A percentile compares a stretch with the other conserved stretches of the same genome.
Evolutionary conservation across 1,140 invertebrate species (phyloP).

Genomic region (Mizuhopecten yessoensis): DNA sequence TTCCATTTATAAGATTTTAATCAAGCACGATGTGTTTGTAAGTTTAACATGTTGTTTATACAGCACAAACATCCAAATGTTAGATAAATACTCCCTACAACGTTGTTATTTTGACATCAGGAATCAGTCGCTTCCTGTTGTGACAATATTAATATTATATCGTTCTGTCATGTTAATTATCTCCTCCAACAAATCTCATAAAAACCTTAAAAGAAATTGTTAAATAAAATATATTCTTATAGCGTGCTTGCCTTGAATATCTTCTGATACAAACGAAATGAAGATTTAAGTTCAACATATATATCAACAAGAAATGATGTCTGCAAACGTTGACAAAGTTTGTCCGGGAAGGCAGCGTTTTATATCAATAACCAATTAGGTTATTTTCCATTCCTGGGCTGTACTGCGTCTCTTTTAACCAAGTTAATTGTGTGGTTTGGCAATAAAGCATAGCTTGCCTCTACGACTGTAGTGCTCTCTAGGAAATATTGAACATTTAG

Average conservation of each 20-base stretch:
- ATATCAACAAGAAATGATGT: not conserved
- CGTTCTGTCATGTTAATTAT: not conserved
- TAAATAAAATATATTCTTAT: too few species aligned
- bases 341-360: not conserved
- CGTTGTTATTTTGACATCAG: not conserved
- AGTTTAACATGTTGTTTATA: not conserved
- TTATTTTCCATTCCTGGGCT: not conserved
- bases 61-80: not conserved
- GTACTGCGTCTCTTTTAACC: not conserved
- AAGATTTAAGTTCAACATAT: not conserved
- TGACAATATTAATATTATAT: not conserved
- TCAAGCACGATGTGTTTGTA: not conserved
- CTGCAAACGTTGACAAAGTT: not conserved
- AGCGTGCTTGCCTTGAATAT: not conserved
- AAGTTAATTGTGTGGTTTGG: not conserved
- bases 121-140: not conserved
- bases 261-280: not conserved
- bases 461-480: not conserved
- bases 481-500: not conserved
- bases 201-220: too few species aligned
- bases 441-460: not conserved
- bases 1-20: not conserved
- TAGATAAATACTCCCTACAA: not conserved
- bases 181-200: not conserved
- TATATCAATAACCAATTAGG: not conserved